These are phyloP conservation scores for Ophthalmolycus amberensis DNA, from an alignment of 2,113 vertebrate species.

Conservation along the genomic window DNA sequence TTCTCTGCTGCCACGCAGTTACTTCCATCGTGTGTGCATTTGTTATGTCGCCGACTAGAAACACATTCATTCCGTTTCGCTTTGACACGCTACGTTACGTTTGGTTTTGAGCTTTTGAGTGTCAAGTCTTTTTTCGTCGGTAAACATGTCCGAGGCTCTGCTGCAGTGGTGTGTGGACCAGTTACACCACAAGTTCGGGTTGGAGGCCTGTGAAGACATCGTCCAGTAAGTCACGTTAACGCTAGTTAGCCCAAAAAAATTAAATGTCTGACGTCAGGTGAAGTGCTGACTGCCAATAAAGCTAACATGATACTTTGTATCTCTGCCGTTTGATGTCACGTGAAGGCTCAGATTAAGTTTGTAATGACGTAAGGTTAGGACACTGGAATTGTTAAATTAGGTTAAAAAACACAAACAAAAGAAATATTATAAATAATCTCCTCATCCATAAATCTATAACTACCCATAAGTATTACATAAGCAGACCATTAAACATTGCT, in stretches of 20 bases:
- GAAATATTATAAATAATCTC: too few species aligned
- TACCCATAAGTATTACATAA: background rate
- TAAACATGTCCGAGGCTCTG: conserved; percentile 76
- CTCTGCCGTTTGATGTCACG: too few species aligned
- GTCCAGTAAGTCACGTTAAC: conserved; percentile 84
- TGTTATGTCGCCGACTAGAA: conserved; percentile 63
- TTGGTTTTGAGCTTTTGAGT: background rate
- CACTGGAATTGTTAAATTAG: background rate
- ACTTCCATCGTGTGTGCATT: background rate
- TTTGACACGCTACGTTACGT: background rate
- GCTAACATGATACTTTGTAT: conserved; percentile 8
- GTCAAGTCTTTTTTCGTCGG: background rate
- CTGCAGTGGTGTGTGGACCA: conserved; percentile 89
- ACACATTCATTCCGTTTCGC: background rate
- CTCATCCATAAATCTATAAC: background rate
- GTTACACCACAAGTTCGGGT: conserved; percentile 85
- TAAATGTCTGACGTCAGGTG: background rate
- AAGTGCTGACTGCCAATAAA: background rate
- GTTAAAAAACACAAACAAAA: background rate
- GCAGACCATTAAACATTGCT: background rate
- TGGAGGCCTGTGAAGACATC: conserved; percentile 93
- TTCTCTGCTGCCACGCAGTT: background rate
- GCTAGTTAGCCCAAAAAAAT: background rate
- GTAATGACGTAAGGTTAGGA: background rate
- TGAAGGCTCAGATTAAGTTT: background rate